Base-by-base conservation (phyloP, 1,140 invertebrate genomes). In the Danaus melanippus region DNA sequence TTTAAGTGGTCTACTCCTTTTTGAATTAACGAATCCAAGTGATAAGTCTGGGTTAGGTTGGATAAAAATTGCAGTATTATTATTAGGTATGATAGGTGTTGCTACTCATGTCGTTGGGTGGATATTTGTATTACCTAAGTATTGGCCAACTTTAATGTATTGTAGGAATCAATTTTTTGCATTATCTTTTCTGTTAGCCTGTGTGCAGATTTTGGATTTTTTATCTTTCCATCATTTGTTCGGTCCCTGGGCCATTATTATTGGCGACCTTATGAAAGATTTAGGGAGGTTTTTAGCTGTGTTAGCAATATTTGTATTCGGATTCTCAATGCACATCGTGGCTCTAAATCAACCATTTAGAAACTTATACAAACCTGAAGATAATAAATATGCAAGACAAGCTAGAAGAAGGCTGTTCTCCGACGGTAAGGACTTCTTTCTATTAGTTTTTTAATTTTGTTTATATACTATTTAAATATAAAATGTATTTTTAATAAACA, bases 151-250 rank as follows among this genome's bases (percentile, higher is more conserved):
- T 0, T 71, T 96, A 48, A 91, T 98, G 76, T 99, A 97, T 84
- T 92, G 96, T 56, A 90, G 98, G 43, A 99, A 99, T 88, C 97
- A 99, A 87, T 92, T 98, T 64, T 96, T 99, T 67, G 97, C 97
- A 0, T 89, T 98, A 66, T 96, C 96, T 50, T 94, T 99, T 74
- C 89, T 99, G 46, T 89, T 99, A 59, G 96, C 96, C 47, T 99
- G 98, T 85, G 96, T 99, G 9, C 97, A 99, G 86, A 96, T 99
- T 67, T 88, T 99, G 59, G 98, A 99, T 83, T 98, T 97, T 74
- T 84, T 98, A 12, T 98, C 97, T 8, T 99, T 99, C 81, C 98
- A 99, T 88, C 96, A 99, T 86, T 89, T 99, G 0, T 99, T 99
- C 76, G 98, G 98, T 42, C 98, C 98, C 0, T 99, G 98, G 98